Evolutionary conservation across 1,140 invertebrate species (phyloP), one percentile per base, ranked within the genome.

Genomic region (Zelostemma sp.): DNA sequence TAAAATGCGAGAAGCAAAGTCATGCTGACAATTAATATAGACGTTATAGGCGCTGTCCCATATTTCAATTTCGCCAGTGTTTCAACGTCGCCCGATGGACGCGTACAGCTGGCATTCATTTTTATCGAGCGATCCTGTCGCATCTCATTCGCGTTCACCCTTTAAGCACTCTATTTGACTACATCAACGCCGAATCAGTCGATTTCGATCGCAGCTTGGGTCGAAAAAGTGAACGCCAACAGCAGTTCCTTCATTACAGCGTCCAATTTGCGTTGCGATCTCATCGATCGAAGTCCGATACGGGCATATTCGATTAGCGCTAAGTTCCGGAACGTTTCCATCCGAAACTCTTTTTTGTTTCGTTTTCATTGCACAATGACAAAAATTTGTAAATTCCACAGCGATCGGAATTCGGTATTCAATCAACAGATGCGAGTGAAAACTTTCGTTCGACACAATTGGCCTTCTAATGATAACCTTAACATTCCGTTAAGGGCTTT

Each of bases 151-250:
- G 35, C 16, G 16, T 50, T 16, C 21, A 40, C 46, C 4, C 25
- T 16, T 63, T 56, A 56, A 63, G 54, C 38, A 56, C 45, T 47
- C 51, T 55, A 55, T 55, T 55, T 63, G 60, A 62, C 59, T 62
- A 55, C 45, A 55, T 50, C 18, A 19, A 31, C 50, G 59, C 14
- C 19, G 51, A 15, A 12, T 62, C 43, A 19, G 1, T 9, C 12
- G 40, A 9, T 25, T 6, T 21, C n/a, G 15, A 51, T 17, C 14
- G 19, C 19, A 21, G 14, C 40, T 8, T 15, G 40, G 1, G 11
- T 15, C 14, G 5, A 19, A 46, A 19, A 46, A 19, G 16, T 11
- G 16, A 16, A 16, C 14, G 14, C 12, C 40, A 43, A 14, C 40
- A 6, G 40, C 3, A n/a, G 18, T 46, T 19, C 17, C n/a, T 41